A percentile compares a stretch with the other conserved stretches of the same genome.
phyloP scores from a whole-genome alignment of 1,140 invertebrate genomes.

The Drusus annulatus region DNA sequence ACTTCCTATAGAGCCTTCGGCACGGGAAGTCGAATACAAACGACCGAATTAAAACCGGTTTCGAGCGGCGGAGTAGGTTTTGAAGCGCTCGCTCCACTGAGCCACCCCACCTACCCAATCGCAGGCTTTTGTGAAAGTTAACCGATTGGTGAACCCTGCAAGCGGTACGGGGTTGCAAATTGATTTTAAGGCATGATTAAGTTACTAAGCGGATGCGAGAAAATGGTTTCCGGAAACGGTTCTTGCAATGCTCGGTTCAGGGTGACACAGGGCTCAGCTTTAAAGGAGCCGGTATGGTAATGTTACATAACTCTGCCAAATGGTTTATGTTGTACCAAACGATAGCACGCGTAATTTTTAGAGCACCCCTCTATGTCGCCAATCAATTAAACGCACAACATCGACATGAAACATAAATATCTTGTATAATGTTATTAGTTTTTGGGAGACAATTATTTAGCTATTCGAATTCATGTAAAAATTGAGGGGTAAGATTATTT shows the following conservation, averaged over 20 bases:
- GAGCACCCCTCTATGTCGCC: too few species aligned
- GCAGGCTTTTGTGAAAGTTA: conserved; percentile 27
- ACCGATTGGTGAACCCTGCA: conserved; percentile 27
- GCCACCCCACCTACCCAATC: not conserved
- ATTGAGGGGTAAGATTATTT: too few species aligned
- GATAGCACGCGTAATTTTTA: too few species aligned
- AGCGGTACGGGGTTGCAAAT: conserved; percentile 32
- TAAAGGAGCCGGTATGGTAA: too few species aligned
- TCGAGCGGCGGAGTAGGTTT: conserved; percentile 25
- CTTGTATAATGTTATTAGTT: too few species aligned
- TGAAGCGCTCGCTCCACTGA: conserved; percentile 21
- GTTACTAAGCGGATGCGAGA: conserved; percentile 45
- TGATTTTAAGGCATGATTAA: conserved; percentile 53
- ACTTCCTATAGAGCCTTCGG: conserved; percentile 32
- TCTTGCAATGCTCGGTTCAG: not conserved
- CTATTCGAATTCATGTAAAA: too few species aligned
- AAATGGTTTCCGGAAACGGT: conserved; percentile 28
- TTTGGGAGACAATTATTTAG: too few species aligned
- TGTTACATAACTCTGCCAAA: too few species aligned
- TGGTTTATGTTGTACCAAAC: too few species aligned
- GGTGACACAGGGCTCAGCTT: not conserved
- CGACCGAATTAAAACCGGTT: conserved; percentile 58
- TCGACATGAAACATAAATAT: too few species aligned
- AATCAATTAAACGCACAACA: too few species aligned
- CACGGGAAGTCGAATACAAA: conserved; percentile 56